Conservation (phyloP, 53 echinoderm and acorn worm genomes). For the Zoroaster sp. region DNA sequence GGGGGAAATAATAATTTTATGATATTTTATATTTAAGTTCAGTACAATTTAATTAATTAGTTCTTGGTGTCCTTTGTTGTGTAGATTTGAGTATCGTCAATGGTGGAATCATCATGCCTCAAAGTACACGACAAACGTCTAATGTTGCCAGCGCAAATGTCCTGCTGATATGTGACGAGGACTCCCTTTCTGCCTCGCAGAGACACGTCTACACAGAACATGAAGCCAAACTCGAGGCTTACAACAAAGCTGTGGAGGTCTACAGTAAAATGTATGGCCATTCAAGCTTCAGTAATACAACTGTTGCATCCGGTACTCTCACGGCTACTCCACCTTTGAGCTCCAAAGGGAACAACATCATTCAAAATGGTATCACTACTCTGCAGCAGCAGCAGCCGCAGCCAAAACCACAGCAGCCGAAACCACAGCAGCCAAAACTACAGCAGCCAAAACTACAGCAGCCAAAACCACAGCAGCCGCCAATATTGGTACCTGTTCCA, state of each 20-base stretch:
- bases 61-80: no score
- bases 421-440: neutral
- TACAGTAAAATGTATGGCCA: conserved; percentile 59
- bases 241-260: conserved; percentile 30
- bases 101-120: conserved; percentile 32
- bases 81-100: no score
- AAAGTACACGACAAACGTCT: neutral
- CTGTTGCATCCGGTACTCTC: neutral
- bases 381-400: neutral
- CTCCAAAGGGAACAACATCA: neutral
- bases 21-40: no score
- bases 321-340: no score
- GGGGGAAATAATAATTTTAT: no score
- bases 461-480: neutral
- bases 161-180: conserved; percentile 63
- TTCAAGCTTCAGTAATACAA: neutral
- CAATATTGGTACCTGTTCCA: neutral
- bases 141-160: conserved; percentile 13
- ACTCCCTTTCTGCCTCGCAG: conserved; percentile 45
- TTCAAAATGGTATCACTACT: conserved; percentile 11
- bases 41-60: no score
- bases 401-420: neutral
- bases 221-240: conserved; percentile 22
- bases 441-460: neutral
- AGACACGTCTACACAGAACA: conserved; percentile 49